Base-by-base conservation (phyloP, 2,113 vertebrate species). In the Epinephelus lanceolatus region DNA sequence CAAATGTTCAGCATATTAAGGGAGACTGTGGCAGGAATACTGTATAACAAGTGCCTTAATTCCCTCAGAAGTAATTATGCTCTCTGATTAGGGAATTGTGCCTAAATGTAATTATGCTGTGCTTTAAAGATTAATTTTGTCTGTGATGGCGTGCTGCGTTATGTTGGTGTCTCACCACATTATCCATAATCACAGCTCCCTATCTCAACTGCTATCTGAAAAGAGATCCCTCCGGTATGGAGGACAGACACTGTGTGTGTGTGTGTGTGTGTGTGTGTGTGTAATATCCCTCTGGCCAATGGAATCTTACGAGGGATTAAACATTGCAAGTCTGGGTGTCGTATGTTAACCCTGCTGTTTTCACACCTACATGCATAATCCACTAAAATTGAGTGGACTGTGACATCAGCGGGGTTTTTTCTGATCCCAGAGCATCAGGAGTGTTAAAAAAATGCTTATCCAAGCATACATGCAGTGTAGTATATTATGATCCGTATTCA, bases 51-150 rank as follows among this genome's bases (percentile, higher is more conserved):
- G 75, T 87, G 80, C 81, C 80, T 85, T 85, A 83, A 92, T 92
- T 93, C 88, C 83, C 88, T 89, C 82, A 88, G 75, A 93, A 89
- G 90, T 91, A 95, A 94, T 95, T 93, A 94, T 88, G 92, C 84
- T 85, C 67, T 89, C 79, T 92, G 92, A 95, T 95, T 93, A 94
- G 88, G 90, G 86, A 92, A 92, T 88, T 86, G 78, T 88, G 88
- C 81, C 65, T 86, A 93, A 92, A 93, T 94, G 85, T 92, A 95
- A 95, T 95, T 94, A 94, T 89, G 88, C 84, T 88, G 75, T 80
- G 90, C 88, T 94, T 93, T 92, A 89, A 93, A 94, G 80, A 95
- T 95, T 93, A 72, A 93, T 94, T 94, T 94, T 79, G 93, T 93
- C 90, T 91, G 86, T 76, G 87, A 89, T 88, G 69, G 83, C 90